Conservation (phyloP, 2,888 invertebrate genomes). For the Drosophila birchii region DNA sequence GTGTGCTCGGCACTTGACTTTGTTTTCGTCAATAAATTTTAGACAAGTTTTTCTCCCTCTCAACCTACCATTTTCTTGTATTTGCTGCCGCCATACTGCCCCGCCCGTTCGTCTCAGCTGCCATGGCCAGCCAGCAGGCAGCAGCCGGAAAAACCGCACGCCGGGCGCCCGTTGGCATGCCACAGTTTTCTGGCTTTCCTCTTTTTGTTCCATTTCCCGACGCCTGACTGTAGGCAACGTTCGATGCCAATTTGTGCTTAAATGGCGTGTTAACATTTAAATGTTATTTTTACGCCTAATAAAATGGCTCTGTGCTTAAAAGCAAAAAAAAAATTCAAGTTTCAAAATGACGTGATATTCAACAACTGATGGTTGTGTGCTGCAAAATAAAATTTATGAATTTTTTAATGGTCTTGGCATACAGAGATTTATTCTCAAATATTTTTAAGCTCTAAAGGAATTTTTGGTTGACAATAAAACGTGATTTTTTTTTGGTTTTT, state of each 20-base stretch:
- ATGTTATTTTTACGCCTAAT: constrained; percentile 76
- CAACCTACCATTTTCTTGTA: constrained; percentile 1
- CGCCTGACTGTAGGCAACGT: constrained; percentile 50
- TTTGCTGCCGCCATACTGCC: constrained; percentile 17
- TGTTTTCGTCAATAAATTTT: constrained; percentile 76
- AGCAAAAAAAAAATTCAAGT: constrained; percentile 41
- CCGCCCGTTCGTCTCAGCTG: constrained; percentile 44
- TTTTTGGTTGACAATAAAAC: neutral
- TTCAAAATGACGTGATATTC: constrained; percentile 51
- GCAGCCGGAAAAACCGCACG: constrained; percentile 59
- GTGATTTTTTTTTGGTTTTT: neutral
- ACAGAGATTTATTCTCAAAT: neutral
- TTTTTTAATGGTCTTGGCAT: neutral
- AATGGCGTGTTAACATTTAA: constrained; percentile 81
- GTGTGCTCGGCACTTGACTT: constrained; percentile 66
- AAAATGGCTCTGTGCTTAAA: constrained; percentile 67
- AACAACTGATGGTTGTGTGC: constrained; percentile 4
- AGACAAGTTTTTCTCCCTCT: constrained; percentile 48
- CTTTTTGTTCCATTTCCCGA: constrained; percentile 33
- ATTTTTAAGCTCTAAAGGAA: neutral
- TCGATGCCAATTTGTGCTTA: constrained; percentile 70
- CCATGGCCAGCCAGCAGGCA: constrained; percentile 41
- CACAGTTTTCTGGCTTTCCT: constrained; percentile 51
- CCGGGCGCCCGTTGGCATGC: constrained; percentile 68
- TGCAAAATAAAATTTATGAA: constrained; percentile 1